phyloP scores from a whole-genome alignment of 2,888 invertebrate genomes.

The Lepidochrysops patricia region DNA sequence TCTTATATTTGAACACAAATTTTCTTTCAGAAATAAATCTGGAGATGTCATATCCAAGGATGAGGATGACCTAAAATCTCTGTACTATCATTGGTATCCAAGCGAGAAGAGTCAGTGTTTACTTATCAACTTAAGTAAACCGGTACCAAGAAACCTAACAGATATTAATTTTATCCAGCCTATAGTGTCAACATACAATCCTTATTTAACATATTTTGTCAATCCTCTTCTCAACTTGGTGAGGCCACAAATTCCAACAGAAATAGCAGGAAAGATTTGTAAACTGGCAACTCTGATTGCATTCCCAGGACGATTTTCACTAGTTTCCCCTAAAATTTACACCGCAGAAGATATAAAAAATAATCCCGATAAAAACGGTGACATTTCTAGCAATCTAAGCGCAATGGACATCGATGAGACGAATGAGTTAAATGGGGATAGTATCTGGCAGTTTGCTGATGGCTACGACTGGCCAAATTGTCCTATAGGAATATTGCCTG shows the following conservation, averaged over 20 bases:
- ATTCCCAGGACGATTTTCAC: slow-evolving; percentile 37
- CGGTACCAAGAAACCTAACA: slow-evolving; percentile 45
- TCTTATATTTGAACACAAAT: slow-evolving; percentile 3
- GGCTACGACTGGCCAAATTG: slow-evolving; percentile 54
- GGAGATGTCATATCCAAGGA: slow-evolving; percentile 32
- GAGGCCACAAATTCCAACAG: slow-evolving; percentile 42
- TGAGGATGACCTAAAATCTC: slow-evolving; percentile 42
- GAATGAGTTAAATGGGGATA: slow-evolving; percentile 21
- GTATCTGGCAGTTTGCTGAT: slow-evolving; percentile 49
- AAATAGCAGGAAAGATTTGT: slow-evolving; percentile 38
- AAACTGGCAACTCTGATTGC: slow-evolving; percentile 51
- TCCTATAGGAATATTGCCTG: slow-evolving; percentile 69
- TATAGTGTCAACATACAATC: slow-evolving; percentile 53
- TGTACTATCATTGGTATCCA: slow-evolving; percentile 58
- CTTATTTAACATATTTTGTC: slow-evolving; percentile 49
- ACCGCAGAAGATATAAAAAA: slow-evolving; percentile 55
- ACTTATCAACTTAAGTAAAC: slow-evolving; percentile 47
- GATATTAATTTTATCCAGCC: slow-evolving; percentile 50
- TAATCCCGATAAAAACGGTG: not conserved
- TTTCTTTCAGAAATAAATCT: slow-evolving; percentile 37
- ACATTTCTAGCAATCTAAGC: not conserved
- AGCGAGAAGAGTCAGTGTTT: slow-evolving; percentile 42
- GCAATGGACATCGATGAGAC: slow-evolving; percentile 16
- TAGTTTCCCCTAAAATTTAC: slow-evolving; percentile 44
- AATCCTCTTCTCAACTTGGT: slow-evolving; percentile 44